Evolutionary conservation across 2,888 invertebrate species (phyloP), one percentile per base, ranked within the genome.

Genomic region (Strigamia crassipes): DNA sequence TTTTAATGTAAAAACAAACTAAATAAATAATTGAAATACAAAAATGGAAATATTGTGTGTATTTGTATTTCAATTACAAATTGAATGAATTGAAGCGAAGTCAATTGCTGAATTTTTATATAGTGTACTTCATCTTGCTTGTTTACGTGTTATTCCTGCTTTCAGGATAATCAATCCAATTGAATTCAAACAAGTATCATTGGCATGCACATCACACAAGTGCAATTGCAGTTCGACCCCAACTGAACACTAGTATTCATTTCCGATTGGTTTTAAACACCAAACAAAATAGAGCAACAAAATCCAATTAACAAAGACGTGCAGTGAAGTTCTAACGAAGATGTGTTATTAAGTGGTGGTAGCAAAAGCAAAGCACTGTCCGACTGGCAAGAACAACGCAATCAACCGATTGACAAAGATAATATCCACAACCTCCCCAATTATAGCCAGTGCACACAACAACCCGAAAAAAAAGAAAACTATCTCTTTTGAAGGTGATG

Each of bases 401-500:
- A 73, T 73, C 73, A 73, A 73, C 15, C 73, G 31, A 73, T 31
- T 73, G 73, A 73, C 73, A 73, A 73, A 73, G 73, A 73, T 73
- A 73, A 73, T 73, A 73, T 73, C 73, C 73, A 73, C 73, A 73
- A 31, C 73, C 73, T 31, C 12, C 73, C 73, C 73, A 73, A 73
- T 73, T 73, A 73, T 73, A 73, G 73, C 18, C 73, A 27, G 12
- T 2, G 31, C 23, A 73, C 23, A 73, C 23, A 73, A 73, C 23
- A 73, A 8, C 23, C 15, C 1, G 0, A 73, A 73, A 73, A 73
- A 31, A 73, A 27, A 27, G 1, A 27, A 27, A 27, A 27, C 73
- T 73, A 73, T 73, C 31, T 73, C 73, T 73, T 73, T 73, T 73
- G 27, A 73, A 73, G 73, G 73, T 73, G 73, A 73, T 27, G 73